phyloP scores from a whole-genome alignment of 2,797 vertebrate species.

The Cuculus canorus region DNA sequence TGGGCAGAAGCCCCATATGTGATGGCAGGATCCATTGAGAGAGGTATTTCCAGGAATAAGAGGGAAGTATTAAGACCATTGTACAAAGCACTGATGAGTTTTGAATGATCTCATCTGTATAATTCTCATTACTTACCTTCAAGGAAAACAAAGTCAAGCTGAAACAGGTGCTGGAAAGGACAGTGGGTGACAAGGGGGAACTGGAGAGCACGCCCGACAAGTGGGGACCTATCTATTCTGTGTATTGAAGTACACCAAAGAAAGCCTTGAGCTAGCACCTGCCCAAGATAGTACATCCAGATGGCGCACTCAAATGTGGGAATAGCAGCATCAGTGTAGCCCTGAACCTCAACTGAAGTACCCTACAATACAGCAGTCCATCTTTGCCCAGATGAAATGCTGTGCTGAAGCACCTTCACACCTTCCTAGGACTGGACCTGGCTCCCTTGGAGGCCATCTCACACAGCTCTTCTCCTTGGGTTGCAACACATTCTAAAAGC shows the following conservation, averaged over 20 bases:
- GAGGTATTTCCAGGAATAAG: constrained; percentile 50
- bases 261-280: constrained; percentile 58
- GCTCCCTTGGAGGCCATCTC: not conserved
- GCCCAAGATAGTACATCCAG: constrained; percentile 15
- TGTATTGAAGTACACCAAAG: constrained; percentile 3
- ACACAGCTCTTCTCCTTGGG: not conserved
- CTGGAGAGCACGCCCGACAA: constrained; percentile 4
- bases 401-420: not conserved
- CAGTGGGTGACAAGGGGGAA: not conserved
- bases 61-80: constrained; percentile 14
- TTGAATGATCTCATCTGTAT: not conserved
- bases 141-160: constrained; percentile 44
- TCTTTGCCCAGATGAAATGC: not conserved
- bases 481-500: not conserved
- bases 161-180: constrained; percentile 49
- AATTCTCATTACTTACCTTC: constrained; percentile 35
- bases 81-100: constrained; percentile 38
- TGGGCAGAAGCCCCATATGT: constrained; percentile 57
- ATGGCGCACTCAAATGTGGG: constrained; percentile 33
- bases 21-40: not conserved
- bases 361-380: not conserved
- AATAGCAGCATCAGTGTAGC: not conserved
- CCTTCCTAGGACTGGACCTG: not conserved
- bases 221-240: not conserved
- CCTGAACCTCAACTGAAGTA: not conserved